Percentiles rank a stretch among this genome's conserved stretches.
Evolutionary conservation across 2,797 vertebrate genomes (phyloP).

Genomic region (Gadopsis marmoratus): DNA sequence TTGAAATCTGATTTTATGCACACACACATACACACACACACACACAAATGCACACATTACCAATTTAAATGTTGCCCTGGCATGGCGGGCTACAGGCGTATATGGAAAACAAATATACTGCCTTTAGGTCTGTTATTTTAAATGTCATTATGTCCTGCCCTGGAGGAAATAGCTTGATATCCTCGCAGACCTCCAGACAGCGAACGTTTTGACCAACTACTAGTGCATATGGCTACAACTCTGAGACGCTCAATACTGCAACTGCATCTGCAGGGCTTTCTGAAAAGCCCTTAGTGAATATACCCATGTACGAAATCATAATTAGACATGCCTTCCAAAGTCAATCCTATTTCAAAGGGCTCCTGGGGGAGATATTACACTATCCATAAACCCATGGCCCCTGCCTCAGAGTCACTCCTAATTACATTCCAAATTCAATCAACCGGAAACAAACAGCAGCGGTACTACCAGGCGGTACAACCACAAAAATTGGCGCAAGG

Average conservation of each 20-base stretch:
- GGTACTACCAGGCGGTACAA: constrained; percentile 25
- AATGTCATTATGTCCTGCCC: constrained; percentile 59
- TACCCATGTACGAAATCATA: constrained; percentile 60
- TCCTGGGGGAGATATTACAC: constrained; percentile 68
- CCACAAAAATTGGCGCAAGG: constrained; percentile 25
- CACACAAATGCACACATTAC: constrained; percentile 24
- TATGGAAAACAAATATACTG: constrained; percentile 54
- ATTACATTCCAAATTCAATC: constrained; percentile 76
- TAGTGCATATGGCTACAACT: constrained; percentile 13
- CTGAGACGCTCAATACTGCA: constrained; percentile 47
- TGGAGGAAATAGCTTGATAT: constrained; percentile 43
- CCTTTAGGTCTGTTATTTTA: constrained; percentile 54
- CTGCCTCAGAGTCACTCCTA: constrained; percentile 68
- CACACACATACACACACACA: constrained; percentile 9
- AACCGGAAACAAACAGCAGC: constrained; percentile 72
- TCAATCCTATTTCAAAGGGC: constrained; percentile 69
- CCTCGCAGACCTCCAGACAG: constrained; percentile 3
- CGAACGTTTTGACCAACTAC: constrained; percentile 23
- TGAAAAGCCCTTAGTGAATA: constrained; percentile 45
- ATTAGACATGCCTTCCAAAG: constrained; percentile 75
- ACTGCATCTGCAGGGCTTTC: constrained; percentile 38
- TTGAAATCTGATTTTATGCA: constrained; percentile 34
- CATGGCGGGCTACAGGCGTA: constrained; percentile 25
- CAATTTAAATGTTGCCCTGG: constrained; percentile 57
- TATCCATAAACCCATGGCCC: constrained; percentile 67